Evolutionary conservation across 2,797 vertebrate species (phyloP).

Genomic region (Todus mexicanus): DNA sequence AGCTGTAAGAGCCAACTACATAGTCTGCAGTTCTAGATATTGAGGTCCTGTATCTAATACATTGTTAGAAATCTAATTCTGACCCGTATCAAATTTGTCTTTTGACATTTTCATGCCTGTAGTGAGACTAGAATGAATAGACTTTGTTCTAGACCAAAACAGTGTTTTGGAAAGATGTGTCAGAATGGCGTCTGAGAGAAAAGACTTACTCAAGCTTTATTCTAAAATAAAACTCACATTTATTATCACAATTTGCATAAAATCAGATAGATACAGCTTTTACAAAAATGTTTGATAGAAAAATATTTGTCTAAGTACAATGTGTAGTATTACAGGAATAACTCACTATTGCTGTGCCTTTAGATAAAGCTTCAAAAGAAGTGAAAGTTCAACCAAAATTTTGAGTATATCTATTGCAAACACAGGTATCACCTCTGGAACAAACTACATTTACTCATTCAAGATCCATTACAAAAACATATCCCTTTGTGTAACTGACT

Average conservation of each 20-base stretch:
- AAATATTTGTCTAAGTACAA: constrained; percentile 74
- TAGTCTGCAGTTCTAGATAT: not conserved
- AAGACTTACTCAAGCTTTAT: constrained; percentile 53
- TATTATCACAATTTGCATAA: constrained; percentile 82
- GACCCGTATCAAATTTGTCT: not conserved
- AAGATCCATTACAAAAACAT: constrained; percentile 52
- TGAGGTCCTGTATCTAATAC: not conserved
- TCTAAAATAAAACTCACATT: constrained; percentile 81
- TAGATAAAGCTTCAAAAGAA: constrained; percentile 76
- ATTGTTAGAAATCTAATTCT: not conserved
- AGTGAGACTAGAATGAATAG: not conserved
- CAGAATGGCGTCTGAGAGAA: not conserved
- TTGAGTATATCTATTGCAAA: constrained; percentile 51
- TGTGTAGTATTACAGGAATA: constrained; percentile 66
- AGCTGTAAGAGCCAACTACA: not conserved
- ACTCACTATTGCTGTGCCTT: constrained; percentile 72
- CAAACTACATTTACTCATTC: constrained; percentile 26
- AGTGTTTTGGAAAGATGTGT: not conserved
- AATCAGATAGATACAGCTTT: constrained; percentile 76
- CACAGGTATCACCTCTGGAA: constrained; percentile 7
- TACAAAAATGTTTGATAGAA: constrained; percentile 78
- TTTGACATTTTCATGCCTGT: not conserved
- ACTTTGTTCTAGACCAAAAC: not conserved
- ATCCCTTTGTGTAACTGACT: not conserved
- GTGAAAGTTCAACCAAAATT: constrained; percentile 54